These are phyloP conservation scores for Microcebus jonahi DNA, from an alignment of 2,113 vertebrate species.

Conservation along the genomic window DNA sequence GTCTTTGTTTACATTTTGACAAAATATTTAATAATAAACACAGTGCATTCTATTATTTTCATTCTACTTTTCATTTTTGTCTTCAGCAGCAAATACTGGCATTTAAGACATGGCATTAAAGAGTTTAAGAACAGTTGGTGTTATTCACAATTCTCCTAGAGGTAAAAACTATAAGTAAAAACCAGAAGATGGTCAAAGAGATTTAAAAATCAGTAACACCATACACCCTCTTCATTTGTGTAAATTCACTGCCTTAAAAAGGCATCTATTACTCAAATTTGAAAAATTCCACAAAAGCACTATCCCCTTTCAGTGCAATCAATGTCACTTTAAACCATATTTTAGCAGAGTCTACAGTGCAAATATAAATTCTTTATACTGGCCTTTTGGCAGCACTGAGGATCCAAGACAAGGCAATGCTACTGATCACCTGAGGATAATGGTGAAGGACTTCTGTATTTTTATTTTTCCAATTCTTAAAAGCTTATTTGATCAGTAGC, in stretches of 20 bases:
- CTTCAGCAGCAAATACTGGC: slow-evolving; percentile 86
- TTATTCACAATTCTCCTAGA: slow-evolving; percentile 70
- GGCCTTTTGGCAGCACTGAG: slow-evolving; percentile 92
- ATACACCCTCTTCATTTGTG: background rate
- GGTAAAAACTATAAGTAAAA: slow-evolving; percentile 55
- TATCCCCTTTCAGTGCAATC: slow-evolving; percentile 87
- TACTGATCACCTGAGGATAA: slow-evolving; percentile 92
- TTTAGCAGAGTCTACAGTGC: slow-evolving; percentile 91
- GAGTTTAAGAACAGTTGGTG: slow-evolving; percentile 70
- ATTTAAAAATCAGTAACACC: slow-evolving; percentile 62
- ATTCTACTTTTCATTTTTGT: slow-evolving; percentile 68
- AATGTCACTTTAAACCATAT: slow-evolving; percentile 79
- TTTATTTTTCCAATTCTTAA: slow-evolving; percentile 74
- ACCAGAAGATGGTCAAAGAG: slow-evolving; percentile 73
- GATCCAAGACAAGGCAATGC: slow-evolving; percentile 87
- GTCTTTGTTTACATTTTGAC: slow-evolving; percentile 72
- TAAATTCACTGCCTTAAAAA: slow-evolving; percentile 82
- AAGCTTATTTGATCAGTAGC: slow-evolving; percentile 84
- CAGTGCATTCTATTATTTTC: slow-evolving; percentile 78
- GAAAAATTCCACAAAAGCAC: slow-evolving; percentile 81
- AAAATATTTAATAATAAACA: slow-evolving; percentile 68
- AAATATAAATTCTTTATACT: slow-evolving; percentile 87
- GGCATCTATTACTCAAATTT: slow-evolving; percentile 89
- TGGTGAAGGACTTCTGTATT: slow-evolving; percentile 61
- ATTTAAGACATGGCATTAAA: slow-evolving; percentile 84